A percentile compares a stretch with the other conserved stretches of the same genome.
These are phyloP conservation scores for Muscicapa adusta DNA, from an alignment of 2,113 vertebrate species.

Conservation along the genomic window DNA sequence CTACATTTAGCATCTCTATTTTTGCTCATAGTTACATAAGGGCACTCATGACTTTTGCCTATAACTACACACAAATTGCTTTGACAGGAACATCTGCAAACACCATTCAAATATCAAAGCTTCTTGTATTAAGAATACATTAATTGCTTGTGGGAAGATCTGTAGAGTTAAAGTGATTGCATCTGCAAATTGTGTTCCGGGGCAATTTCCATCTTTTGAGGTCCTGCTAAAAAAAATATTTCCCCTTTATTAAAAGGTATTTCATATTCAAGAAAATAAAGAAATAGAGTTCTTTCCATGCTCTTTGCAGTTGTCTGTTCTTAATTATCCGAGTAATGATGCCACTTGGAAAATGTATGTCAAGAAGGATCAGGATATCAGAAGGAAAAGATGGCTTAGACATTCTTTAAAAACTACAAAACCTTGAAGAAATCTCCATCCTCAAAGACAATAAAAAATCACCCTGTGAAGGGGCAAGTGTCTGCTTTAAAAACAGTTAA, in stretches of 20 bases:
- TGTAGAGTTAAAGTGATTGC: background rate
- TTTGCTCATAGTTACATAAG: background rate
- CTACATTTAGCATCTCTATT: background rate
- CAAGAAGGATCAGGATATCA: background rate
- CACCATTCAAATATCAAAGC: background rate
- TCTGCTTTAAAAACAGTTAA: background rate
- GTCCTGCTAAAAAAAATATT: fast-evolving
- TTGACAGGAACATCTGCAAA: background rate
- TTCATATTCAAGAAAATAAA: background rate
- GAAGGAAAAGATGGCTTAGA: background rate
- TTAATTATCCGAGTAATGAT: background rate
- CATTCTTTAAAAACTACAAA: background rate
- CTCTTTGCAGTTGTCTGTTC: background rate
- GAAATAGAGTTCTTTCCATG: background rate
- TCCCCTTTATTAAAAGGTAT: background rate
- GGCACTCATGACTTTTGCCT: background rate
- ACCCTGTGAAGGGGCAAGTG: background rate
- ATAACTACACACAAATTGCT: background rate
- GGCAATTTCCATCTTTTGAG: background rate
- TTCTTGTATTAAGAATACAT: background rate
- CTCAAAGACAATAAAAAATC: background rate
- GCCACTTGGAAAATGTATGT: background rate
- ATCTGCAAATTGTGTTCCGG: background rate
- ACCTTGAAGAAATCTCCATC: background rate
- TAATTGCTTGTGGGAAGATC: background rate